A percentile compares a stretch with the other conserved stretches of the same genome.
Conservation (phyloP, 2,113 vertebrate species). For the Ameiurus melas region DNA sequence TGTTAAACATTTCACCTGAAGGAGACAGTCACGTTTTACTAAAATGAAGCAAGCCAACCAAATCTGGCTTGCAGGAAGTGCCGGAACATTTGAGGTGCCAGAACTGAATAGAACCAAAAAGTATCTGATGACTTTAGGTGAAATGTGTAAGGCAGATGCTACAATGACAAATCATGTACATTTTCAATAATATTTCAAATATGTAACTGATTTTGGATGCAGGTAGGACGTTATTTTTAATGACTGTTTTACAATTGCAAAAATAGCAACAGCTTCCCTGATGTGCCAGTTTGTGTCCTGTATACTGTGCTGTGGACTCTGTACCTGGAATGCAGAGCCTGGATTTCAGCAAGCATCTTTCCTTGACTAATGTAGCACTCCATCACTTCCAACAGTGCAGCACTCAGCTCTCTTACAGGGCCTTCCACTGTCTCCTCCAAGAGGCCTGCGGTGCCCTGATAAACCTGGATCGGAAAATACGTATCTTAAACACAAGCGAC, state of each 20-base stretch:
- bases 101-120: not conserved
- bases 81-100: not conserved
- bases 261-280: not conserved
- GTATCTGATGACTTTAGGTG: not conserved
- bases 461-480: conserved; percentile 51
- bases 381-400: conserved; percentile 63
- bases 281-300: not conserved
- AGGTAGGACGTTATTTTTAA: not conserved
- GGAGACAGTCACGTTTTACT: not conserved
- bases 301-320: not conserved
- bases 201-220: not conserved
- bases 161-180: not conserved
- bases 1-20: not conserved
- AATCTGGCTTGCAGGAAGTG: not conserved
- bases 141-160: not conserved
- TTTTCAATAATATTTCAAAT: not conserved
- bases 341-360: conserved; percentile 71
- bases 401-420: conserved; percentile 52
- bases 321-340: conserved; percentile 68
- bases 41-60: not conserved
- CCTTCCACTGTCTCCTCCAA: conserved; percentile 55
- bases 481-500: not conserved
- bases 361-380: conserved; percentile 65
- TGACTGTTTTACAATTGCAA: not conserved
- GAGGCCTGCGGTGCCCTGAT: conserved; percentile 54